Evolutionary conservation across 2,113 vertebrate species (phyloP), one percentile per base, ranked within the genome.

Genomic region (Mystacornis crossleyi): DNA sequence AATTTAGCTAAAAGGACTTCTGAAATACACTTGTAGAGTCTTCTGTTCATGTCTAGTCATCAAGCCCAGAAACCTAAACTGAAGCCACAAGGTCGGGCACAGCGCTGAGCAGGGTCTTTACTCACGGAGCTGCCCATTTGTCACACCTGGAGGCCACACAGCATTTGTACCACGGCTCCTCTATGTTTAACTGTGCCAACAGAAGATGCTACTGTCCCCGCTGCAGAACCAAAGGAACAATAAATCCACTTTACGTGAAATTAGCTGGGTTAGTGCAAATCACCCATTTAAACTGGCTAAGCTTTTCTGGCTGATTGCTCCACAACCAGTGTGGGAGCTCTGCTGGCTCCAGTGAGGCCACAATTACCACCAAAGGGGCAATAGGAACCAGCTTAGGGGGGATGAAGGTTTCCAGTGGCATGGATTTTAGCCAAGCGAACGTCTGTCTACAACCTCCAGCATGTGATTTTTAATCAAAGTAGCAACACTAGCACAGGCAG

Each of bases 401-500:
- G 51, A 74, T 18, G 33, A 51, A 48, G 31, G 42, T 51, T 95
- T 86, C 51, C 72, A 83, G 64, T 12, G 65, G 80, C 42, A 40
- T 28, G 60, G 71, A 81, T 77, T 86, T 92, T 42, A 73, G 75
- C 75, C 91, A 70, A 80, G 64, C 1, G 2, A 93, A 51, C 0
- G 7, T 64, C 62, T 67, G 38, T 23, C 62, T 92, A 64, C 75
- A 66, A 86, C 60, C 38, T 74, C 55, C 26, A 89, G 93, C 50
- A 55, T 57, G 69, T 42, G 50, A 95, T 73, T 93, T 79, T 96
- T 96, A 91, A 95, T 77, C 86, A 80, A 90, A 94, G 67, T 13
- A 58, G 38, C 0, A 2, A 77, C 25, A 69, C 18, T 45, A 42
- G 74, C 58, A 77, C 78, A 82, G 88, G 50, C 65, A 79, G 55